Evolutionary conservation across 2,113 vertebrate genomes (phyloP).

Genomic region (Danionella cerebrum): DNA sequence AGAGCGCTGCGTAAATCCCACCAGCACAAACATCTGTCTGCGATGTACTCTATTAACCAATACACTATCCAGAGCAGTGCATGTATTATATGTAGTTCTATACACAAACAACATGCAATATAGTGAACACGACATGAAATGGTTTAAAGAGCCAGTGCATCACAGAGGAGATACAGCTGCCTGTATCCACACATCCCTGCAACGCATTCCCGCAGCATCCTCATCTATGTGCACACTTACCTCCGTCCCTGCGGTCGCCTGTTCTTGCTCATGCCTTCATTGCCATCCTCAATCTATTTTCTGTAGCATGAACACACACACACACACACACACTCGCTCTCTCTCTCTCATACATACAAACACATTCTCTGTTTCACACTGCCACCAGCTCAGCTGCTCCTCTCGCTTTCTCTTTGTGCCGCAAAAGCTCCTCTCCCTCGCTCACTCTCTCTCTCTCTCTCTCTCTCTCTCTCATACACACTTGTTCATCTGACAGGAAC

Average conservation of each 20-base stretch:
- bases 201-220: no score
- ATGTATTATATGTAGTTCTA: no score
- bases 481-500: slow-evolving; percentile 25
- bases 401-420: neutral
- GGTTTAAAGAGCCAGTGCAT: no score
- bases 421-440: neutral
- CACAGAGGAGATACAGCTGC: no score
- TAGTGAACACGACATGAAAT: no score
- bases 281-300: slow-evolving; percentile 10
- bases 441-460: neutral
- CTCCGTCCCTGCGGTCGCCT: slow-evolving; percentile 47
- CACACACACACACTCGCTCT: neutral
- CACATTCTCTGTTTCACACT: neutral
- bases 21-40: slow-evolving; percentile 19
- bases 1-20: neutral
- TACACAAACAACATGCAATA: no score
- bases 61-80: neutral
- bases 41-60: neutral
- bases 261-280: slow-evolving; percentile 47
- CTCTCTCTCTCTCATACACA: neutral
- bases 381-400: neutral
- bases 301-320: slow-evolving; percentile 2
- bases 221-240: no score
- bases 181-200: no score
- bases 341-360: neutral